A percentile compares a stretch with the other conserved stretches of the same genome.
Evolutionary conservation across 2,113 vertebrate species (phyloP).

Genomic region (Illadopsis cleaveri): DNA sequence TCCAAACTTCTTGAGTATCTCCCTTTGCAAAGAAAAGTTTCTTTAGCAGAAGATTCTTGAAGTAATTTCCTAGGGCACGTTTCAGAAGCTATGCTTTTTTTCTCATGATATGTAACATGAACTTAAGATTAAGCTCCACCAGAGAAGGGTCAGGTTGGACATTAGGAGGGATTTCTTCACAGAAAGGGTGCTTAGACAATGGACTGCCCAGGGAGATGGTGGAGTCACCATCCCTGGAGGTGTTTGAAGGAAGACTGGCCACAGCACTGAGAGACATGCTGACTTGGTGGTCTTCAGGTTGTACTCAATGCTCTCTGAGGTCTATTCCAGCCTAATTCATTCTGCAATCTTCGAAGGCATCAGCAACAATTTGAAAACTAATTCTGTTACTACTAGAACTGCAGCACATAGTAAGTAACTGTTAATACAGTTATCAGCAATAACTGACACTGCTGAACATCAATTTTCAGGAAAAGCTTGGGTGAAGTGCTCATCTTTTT

Average conservation of each 20-base stretch:
- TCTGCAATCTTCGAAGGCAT: not conserved
- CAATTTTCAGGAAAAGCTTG: not conserved
- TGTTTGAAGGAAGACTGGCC: not conserved
- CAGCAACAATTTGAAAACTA: not conserved
- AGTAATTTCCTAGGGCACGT: not conserved
- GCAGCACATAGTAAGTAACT: rapidly evolving
- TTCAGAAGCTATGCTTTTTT: not conserved
- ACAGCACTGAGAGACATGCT: not conserved
- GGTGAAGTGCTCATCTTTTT: not conserved
- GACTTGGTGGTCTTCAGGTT: not conserved
- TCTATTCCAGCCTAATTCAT: not conserved
- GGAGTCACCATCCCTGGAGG: not conserved
- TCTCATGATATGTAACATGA: not conserved
- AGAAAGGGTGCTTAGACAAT: not conserved
- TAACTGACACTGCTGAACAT: not conserved
- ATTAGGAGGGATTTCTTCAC: not conserved
- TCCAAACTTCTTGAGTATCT: not conserved
- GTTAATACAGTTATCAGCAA: not conserved
- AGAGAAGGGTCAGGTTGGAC: not conserved
- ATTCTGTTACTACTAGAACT: not conserved
- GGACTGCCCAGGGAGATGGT: not conserved
- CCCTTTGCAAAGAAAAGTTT: not conserved
- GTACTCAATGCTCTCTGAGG: not conserved
- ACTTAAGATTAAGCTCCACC: not conserved
- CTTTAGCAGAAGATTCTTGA: not conserved